Conservation (phyloP, 1,140 invertebrate species). For the Drosophila gunungcola region DNA sequence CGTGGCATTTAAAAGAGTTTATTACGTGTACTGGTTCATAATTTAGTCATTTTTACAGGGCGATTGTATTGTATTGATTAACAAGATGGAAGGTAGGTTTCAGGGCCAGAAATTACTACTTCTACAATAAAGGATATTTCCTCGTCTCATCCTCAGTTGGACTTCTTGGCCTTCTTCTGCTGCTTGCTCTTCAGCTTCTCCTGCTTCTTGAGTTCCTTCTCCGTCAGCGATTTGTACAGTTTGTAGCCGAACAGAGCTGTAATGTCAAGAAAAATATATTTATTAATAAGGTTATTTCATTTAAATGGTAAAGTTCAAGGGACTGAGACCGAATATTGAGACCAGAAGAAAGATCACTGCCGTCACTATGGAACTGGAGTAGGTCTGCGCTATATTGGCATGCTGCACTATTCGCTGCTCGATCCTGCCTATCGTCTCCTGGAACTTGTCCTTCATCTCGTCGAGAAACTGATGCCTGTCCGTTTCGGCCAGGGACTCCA, state of each 20-base stretch:
- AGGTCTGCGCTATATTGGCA: constrained; percentile 65
- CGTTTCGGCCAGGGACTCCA: constrained; percentile 60
- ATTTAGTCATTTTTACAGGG: constrained; percentile 66
- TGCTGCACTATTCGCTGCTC: constrained; percentile 65
- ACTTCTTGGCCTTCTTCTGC: constrained; percentile 80
- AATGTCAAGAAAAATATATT: constrained; percentile 69
- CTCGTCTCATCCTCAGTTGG: constrained; percentile 47
- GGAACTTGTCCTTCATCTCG: constrained; percentile 73
- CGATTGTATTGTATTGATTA: constrained; percentile 41
- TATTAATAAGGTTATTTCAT: constrained; percentile 16
- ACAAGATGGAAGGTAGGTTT: constrained; percentile 43
- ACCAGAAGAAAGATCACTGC: constrained; percentile 73
- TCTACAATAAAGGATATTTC: not conserved
- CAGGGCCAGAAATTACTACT: constrained; percentile 21
- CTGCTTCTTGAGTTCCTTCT: constrained; percentile 89
- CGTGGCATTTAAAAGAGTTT: constrained; percentile 34
- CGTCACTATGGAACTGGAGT: constrained; percentile 67
- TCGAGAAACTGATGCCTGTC: constrained; percentile 61
- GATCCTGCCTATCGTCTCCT: constrained; percentile 59
- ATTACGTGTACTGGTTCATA: constrained; percentile 57
- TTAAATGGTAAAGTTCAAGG: constrained; percentile 8
- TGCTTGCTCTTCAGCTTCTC: constrained; percentile 87
- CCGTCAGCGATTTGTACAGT: constrained; percentile 90
- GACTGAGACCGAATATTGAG: constrained; percentile 68
- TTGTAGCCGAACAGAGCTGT: constrained; percentile 94